These are phyloP conservation scores for Pogona vitticeps DNA, from an alignment of 2,113 vertebrate species.

Conservation along the genomic window DNA sequence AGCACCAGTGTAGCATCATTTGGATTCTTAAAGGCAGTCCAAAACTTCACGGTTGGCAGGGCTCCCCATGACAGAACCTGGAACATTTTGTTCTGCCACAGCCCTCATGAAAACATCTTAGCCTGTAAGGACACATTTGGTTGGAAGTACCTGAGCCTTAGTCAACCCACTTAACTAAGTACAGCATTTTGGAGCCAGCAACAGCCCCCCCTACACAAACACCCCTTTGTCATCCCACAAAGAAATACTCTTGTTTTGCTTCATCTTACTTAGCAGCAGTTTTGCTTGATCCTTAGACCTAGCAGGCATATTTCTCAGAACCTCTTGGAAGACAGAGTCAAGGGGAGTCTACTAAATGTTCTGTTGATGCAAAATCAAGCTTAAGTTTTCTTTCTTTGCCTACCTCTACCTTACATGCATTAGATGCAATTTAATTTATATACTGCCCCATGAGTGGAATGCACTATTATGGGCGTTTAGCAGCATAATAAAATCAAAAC, in stretches of 20 bases:
- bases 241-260: not conserved
- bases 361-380: not conserved
- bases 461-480: too few relatives aligned
- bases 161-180: too few relatives aligned
- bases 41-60: not conserved
- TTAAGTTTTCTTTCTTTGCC: not conserved
- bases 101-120: not conserved
- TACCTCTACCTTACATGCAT: not conserved
- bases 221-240: not conserved
- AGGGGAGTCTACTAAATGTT: too few relatives aligned
- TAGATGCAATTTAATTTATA: too few relatives aligned
- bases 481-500: too few relatives aligned
- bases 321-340: not conserved
- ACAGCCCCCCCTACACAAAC: not conserved
- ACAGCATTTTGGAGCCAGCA: not conserved
- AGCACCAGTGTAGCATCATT: too few relatives aligned
- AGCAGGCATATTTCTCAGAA: not conserved
- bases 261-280: not conserved
- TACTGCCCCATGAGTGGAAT: too few relatives aligned
- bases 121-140: not conserved
- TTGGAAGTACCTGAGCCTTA: not conserved
- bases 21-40: not conserved
- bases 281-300: not conserved
- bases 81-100: not conserved
- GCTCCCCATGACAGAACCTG: not conserved